Evolutionary conservation across 2,797 vertebrate genomes (phyloP), one percentile per base, ranked within the genome.

Genomic region (Leuciscus waleckii): DNA sequence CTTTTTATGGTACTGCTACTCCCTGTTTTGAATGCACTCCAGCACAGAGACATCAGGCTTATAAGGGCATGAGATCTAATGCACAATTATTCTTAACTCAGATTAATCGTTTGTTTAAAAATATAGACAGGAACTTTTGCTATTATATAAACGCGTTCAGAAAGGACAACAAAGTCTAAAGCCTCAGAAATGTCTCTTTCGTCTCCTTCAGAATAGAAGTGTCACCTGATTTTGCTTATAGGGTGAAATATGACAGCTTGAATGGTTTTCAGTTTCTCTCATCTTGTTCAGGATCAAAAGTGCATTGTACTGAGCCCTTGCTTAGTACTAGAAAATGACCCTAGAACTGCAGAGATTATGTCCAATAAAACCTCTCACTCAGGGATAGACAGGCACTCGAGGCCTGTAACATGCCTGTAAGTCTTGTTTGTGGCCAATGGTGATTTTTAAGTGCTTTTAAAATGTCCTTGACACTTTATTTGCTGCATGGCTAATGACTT

Each of bases 1-100:
- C 87, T 91, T 92, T 91, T 92, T 91, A 91, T 90, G 85, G 90
- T 89, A 79, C 87, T 89, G 82, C 79, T 86, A 79, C 70, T 89
- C 54, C 76, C 80, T 41, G 65, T 84, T 78, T 78, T 63, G 79
- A 81, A 73, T 16, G 56, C 16, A 13, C 56, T 71, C 83, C 83
- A 84, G 78, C 86, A 78, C 65, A 70, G 82, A 84, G 78, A 81
- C 81, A 86, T 80, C 43, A 61, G 63, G 80, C 87, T 88, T 87
- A 86, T 86, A 86, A 87, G 77, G 87, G 81, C 81, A 84, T 88
- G 76, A 61, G 83, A 84, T 85, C 85, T 74, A 85, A 85, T 81
- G 32, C 10, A 10, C 58, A 83, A 77, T 85, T 76, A 65, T 63
- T 9, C 32, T 61, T 80, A 82, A 56, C 54, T 69, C 35, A 58